These are phyloP conservation scores for Triplophysa yarkandensis DNA, from an alignment of 2,797 vertebrate species.

Conservation along the genomic window DNA sequence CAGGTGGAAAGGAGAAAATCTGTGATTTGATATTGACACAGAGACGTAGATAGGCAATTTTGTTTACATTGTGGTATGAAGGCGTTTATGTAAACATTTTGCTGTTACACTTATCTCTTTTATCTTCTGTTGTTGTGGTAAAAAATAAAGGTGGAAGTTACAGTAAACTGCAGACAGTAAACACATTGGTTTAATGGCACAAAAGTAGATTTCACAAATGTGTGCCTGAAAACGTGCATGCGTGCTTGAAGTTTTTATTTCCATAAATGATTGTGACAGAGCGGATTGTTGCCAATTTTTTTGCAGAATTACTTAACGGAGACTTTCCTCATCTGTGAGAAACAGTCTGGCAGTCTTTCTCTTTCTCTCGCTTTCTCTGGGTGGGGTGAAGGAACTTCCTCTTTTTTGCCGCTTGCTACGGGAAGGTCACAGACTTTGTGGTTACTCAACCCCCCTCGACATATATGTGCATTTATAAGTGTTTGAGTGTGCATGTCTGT, in stretches of 20 bases:
- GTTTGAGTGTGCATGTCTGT: conserved; percentile 62
- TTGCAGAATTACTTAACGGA: conserved; percentile 36
- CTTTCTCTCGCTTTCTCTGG: conserved; percentile 60
- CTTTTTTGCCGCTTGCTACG: conserved; percentile 56
- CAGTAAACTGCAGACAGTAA: neutral
- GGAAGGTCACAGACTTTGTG: conserved; percentile 67
- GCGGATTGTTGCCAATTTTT: conserved; percentile 13
- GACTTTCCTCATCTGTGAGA: conserved; percentile 42
- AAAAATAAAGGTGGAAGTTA: neutral
- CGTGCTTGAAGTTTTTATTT: neutral
- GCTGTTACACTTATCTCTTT: neutral
- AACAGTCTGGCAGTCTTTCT: conserved; percentile 40
- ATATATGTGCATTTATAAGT: conserved; percentile 35
- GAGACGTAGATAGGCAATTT: neutral
- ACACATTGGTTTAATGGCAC: neutral
- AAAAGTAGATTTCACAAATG: no score
- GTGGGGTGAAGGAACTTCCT: conserved; percentile 70
- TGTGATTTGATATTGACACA: conserved; percentile 17
- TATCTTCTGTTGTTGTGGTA: neutral
- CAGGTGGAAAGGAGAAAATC: conserved; percentile 26
- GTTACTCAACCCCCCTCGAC: conserved; percentile 65
- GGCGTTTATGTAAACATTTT: neutral
- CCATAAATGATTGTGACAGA: neutral
- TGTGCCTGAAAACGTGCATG: neutral
- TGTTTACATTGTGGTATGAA: neutral